Conservation (phyloP, 2,888 invertebrate genomes). For the Mesoligia furuncula region DNA sequence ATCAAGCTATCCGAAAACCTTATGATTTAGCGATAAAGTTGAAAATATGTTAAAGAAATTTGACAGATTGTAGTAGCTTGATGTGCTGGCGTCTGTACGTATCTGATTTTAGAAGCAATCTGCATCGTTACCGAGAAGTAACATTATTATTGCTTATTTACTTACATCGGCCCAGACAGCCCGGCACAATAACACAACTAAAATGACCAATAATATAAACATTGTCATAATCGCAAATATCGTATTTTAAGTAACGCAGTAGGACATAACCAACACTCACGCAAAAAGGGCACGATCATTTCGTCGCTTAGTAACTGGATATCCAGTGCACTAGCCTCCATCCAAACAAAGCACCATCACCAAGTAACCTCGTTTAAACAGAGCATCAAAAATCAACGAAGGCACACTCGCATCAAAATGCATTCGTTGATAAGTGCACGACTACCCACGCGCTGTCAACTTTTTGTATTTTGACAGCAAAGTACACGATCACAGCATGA, state of each 20-base stretch:
- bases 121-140: neutral
- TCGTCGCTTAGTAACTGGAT: slow-evolving; percentile 4
- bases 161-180: neutral
- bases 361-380: slow-evolving; percentile 42
- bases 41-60: no score
- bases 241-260: neutral
- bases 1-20: no score
- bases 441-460: slow-evolving; percentile 68
- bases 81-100: no score
- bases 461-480: slow-evolving; percentile 66
- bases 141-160: no score
- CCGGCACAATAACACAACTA: neutral
- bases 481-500: slow-evolving; percentile 52
- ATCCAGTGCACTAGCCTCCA: slow-evolving; percentile 12
- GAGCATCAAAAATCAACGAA: slow-evolving; percentile 50
- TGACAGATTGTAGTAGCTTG: no score
- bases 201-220: neutral
- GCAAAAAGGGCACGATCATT: slow-evolving; percentile 1
- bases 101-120: neutral
- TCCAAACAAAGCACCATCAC: slow-evolving; percentile 35
- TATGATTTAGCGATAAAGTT: no score
- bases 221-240: slow-evolving; percentile 8
- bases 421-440: slow-evolving; percentile 62
- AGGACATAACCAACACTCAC: slow-evolving; percentile 21
- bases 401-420: slow-evolving; percentile 49